Percentiles rank a stretch among this genome's conserved stretches.
Conservation (phyloP, 2,888 invertebrate genomes). For the Pteria penguin region DNA sequence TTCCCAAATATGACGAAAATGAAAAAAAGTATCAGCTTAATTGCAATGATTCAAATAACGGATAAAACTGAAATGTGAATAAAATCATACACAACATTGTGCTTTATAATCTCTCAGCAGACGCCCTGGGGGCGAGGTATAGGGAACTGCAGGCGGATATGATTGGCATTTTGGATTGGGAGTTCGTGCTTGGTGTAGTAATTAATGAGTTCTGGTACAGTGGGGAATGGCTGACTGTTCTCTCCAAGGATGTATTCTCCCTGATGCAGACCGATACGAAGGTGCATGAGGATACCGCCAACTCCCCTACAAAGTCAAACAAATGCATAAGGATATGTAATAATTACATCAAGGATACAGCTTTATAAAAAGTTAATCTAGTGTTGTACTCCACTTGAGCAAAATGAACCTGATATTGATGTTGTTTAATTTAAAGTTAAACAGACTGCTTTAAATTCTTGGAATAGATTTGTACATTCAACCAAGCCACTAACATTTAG, state of each 20-base stretch:
- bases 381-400: neutral
- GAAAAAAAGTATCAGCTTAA: no score
- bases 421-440: no score
- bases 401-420: no score
- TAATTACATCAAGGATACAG: neutral
- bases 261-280: slow-evolving; percentile 90
- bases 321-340: neutral
- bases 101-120: no score
- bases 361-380: neutral
- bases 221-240: slow-evolving; percentile 94
- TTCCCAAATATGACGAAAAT: no score
- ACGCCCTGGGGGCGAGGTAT: slow-evolving; percentile 81
- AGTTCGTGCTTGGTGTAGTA: slow-evolving; percentile 95
- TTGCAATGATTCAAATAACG: no score
- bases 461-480: no score
- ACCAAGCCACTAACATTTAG: no score
- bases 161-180: slow-evolving; percentile 96
- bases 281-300: slow-evolving; percentile 94
- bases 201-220: slow-evolving; percentile 96
- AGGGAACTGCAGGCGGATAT: slow-evolving; percentile 96
- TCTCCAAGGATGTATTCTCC: slow-evolving; percentile 94
- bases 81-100: no score
- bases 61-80: no score
- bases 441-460: no score
- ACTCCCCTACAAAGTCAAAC: slow-evolving; percentile 87